Conservation (phyloP, 2,797 vertebrate genomes). For the Cirrhinus mrigala region DNA sequence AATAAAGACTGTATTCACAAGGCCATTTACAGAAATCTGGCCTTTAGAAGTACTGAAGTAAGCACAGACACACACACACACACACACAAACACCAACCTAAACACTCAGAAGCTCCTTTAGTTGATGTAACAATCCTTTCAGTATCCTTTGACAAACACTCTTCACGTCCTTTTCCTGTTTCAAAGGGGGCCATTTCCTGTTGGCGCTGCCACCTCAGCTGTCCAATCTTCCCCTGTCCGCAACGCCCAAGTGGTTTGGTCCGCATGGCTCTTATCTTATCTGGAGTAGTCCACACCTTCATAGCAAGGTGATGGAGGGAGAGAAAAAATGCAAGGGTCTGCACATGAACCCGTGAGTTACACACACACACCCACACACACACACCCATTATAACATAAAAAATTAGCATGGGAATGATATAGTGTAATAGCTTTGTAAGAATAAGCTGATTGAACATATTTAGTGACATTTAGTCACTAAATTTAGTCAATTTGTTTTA, state of each 20-base stretch:
- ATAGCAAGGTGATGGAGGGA: slow-evolving; percentile 48
- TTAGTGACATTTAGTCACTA: background rate
- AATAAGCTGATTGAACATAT: background rate
- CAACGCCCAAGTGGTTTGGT: slow-evolving; percentile 10
- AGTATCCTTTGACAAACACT: slow-evolving; percentile 60
- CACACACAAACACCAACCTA: background rate
- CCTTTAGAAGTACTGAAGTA: background rate
- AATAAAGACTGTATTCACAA: background rate
- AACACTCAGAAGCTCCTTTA: slow-evolving; percentile 44
- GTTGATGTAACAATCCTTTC: slow-evolving; percentile 54
- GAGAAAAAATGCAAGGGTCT: background rate
- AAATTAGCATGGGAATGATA: background rate
- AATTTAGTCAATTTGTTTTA: background rate
- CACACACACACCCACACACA: slow-evolving; percentile 17
- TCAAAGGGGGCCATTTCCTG: slow-evolving; percentile 56
- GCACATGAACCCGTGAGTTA: slow-evolving; percentile 17
- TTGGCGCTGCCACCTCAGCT: slow-evolving; percentile 54
- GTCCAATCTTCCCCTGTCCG: slow-evolving; percentile 41
- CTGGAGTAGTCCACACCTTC: slow-evolving; percentile 56
- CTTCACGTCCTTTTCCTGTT: slow-evolving; percentile 60
- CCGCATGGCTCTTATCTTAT: slow-evolving; percentile 54
- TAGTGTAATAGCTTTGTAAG: background rate
- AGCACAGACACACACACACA: background rate
- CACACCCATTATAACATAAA: slow-evolving; percentile 4
- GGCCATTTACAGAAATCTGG: background rate